Percentiles rank a stretch among this genome's conserved stretches.
These are phyloP conservation scores for Macrobrachium nipponense DNA, from an alignment of 1,140 invertebrate species.

Conservation along the genomic window DNA sequence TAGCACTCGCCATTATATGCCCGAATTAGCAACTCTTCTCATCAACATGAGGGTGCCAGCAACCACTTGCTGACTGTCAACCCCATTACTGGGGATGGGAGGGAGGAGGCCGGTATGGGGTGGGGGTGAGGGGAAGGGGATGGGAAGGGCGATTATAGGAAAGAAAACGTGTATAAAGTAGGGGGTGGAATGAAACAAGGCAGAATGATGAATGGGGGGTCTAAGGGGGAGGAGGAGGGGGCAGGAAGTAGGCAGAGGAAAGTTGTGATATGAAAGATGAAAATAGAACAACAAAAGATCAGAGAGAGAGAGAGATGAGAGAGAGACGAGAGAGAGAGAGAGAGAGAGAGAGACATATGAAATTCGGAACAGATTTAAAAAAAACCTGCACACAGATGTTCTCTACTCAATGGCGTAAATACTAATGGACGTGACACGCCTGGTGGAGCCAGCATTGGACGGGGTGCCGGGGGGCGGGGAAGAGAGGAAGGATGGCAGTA, in stretches of 20 bases:
- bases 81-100: no score
- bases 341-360: neutral
- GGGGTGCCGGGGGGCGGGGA: neutral
- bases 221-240: neutral
- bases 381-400: neutral
- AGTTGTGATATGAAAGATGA: neutral
- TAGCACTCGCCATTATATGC: no score
- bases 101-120: neutral
- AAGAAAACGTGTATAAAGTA: no score
- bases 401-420: no score
- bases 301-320: neutral
- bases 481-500: no score
- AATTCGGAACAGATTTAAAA: neutral
- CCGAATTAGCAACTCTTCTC: no score
- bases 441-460: neutral
- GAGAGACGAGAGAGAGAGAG: neutral
- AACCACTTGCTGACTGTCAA: no score
- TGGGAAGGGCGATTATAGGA: no score
- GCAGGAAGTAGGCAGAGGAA: neutral
- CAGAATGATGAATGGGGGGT: neutral
- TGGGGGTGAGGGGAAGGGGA: neutral
- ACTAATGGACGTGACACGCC: no score
- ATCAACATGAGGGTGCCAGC: no score
- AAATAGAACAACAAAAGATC: neutral
- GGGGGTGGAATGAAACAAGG: no score